Percentiles rank a stretch among this genome's conserved stretches.
Conservation (phyloP, 2,113 vertebrate genomes). For the Phocoena phocoena region DNA sequence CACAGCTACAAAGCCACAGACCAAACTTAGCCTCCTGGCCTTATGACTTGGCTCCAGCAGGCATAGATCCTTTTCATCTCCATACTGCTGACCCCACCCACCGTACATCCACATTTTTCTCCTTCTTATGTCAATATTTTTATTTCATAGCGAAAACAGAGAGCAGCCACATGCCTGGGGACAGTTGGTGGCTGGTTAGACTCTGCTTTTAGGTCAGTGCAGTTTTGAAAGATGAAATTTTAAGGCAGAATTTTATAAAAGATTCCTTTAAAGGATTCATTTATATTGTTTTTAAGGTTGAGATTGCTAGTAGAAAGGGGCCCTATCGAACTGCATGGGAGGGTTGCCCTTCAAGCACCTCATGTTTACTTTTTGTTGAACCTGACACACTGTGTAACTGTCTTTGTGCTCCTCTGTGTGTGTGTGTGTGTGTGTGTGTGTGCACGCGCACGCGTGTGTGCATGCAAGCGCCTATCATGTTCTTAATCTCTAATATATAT, state of each 20-base stretch:
- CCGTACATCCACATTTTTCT: background rate
- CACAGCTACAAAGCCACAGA: background rate
- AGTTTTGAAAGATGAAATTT: background rate
- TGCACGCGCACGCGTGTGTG: background rate
- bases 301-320: background rate
- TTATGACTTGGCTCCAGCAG: background rate
- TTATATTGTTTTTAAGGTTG: background rate
- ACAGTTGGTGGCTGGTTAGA: background rate
- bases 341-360: background rate
- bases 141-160: background rate
- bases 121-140: background rate
- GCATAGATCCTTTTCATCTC: background rate
- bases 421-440: background rate
- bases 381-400: background rate
- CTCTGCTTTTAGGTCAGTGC: background rate
- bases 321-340: background rate
- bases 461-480: fast-evolving
- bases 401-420: background rate
- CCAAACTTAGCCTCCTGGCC: background rate
- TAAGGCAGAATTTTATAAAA: slow-evolving; percentile 10
- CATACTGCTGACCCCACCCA: fast-evolving
- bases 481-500: background rate
- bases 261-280: background rate
- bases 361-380: background rate
- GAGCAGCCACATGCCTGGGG: background rate